Evolutionary conservation across 1,140 invertebrate genomes (phyloP).

Genomic region (Neodiprion virginianus): DNA sequence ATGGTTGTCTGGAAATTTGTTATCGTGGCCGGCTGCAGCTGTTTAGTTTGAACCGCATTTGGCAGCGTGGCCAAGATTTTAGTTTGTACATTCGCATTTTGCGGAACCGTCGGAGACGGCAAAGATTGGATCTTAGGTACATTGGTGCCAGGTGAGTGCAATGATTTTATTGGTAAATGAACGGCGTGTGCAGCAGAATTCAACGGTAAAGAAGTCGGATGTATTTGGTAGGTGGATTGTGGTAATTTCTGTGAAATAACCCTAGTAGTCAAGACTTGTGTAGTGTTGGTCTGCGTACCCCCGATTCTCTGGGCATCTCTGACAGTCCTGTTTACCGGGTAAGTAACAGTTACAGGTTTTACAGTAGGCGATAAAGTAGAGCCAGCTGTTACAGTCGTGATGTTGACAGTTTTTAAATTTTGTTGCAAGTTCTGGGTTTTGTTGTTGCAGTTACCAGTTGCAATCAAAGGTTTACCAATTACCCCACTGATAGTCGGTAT

Average conservation of each 20-base stretch:
- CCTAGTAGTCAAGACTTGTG: conserved; percentile 36
- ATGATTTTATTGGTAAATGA: conserved; percentile 29
- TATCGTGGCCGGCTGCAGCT: conserved; percentile 15
- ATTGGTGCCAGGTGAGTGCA: conserved; percentile 26
- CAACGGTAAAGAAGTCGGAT: conserved; percentile 14
- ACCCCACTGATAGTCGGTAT: conserved; percentile 2
- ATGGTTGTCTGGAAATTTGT: conserved; percentile 9
- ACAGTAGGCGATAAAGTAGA: conserved; percentile 6
- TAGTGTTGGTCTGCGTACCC: conserved; percentile 39
- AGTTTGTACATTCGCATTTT: background rate
- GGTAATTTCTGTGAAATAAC: conserved; percentile 37
- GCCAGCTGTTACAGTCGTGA: background rate
- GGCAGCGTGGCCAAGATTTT: conserved; percentile 16
- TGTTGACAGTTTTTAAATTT: conserved; percentile 6
- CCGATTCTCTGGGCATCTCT: conserved; percentile 30
- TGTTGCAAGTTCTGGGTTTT: background rate
- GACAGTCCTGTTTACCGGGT: conserved; percentile 34
- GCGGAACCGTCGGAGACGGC: conserved; percentile 13
- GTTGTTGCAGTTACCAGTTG: background rate
- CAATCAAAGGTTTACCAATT: background rate
- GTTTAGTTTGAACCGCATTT: conserved; percentile 18
- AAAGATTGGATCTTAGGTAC: conserved; percentile 13
- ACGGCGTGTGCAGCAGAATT: conserved; percentile 22
- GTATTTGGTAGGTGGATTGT: conserved; percentile 10
- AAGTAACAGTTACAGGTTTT: conserved; percentile 34